Conservation (phyloP, 2,888 invertebrate genomes). For the Pterobdella sp. region DNA sequence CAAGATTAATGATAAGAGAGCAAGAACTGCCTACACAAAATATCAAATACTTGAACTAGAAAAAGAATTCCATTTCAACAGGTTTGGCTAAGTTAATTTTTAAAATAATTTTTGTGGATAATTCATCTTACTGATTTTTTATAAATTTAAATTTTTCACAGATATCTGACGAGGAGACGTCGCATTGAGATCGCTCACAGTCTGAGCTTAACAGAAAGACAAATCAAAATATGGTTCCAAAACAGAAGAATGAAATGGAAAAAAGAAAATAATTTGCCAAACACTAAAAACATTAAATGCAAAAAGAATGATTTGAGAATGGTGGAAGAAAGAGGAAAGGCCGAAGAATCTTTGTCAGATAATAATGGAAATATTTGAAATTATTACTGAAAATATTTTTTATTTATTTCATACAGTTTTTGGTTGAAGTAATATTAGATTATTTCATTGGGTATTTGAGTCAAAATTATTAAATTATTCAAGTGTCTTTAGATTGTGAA, state of each 20-base stretch:
- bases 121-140: not conserved
- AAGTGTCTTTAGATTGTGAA: no score
- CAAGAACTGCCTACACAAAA: constrained; percentile 89
- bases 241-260: constrained; percentile 54
- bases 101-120: not conserved
- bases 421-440: no score
- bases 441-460: no score
- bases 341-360: not conserved
- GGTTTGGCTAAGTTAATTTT: not conserved
- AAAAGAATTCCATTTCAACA: constrained; percentile 53
- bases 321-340: constrained; percentile 1
- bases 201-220: constrained; percentile 87
- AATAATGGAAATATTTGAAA: no score
- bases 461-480: no score
- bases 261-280: constrained; percentile 29
- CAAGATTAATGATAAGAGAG: constrained; percentile 54
- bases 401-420: no score
- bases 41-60: constrained; percentile 91
- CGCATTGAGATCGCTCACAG: constrained; percentile 94
- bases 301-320: no score
- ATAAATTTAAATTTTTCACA: constrained; percentile 43
- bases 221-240: constrained; percentile 67
- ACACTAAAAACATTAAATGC: constrained; percentile 24
- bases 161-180: constrained; percentile 89
- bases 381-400: no score